phyloP scores from a whole-genome alignment of 1,140 invertebrate genomes.

The Zaprionus taronus region DNA sequence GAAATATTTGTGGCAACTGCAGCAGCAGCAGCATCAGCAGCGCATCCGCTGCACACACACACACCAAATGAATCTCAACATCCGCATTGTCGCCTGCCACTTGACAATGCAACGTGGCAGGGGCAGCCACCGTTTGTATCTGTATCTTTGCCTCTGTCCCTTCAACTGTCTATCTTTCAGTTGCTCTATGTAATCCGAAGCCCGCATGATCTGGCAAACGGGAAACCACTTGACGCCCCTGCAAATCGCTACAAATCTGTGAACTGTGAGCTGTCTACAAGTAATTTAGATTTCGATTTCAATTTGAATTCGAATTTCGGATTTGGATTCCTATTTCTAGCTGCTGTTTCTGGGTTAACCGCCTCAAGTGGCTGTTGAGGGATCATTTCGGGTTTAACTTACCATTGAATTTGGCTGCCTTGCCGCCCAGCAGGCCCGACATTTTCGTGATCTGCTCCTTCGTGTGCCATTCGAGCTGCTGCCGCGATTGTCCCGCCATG shows the following conservation, averaged over 20 bases:
- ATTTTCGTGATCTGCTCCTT: slow-evolving; percentile 84
- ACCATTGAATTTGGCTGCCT: slow-evolving; percentile 86
- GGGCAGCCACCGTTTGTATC: not conserved
- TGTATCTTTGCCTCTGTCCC: not conserved
- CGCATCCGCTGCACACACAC: slow-evolving; percentile 55
- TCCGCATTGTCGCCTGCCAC: slow-evolving; percentile 71
- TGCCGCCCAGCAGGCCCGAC: slow-evolving; percentile 83
- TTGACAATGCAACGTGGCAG: slow-evolving; percentile 43
- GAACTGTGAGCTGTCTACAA: slow-evolving; percentile 32
- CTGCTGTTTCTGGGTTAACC: slow-evolving; percentile 34
- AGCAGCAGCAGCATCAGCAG: slow-evolving; percentile 53
- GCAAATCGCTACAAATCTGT: slow-evolving; percentile 46
- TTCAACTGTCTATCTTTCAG: not conserved
- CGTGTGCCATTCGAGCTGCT: slow-evolving; percentile 74
- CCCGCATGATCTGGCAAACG: slow-evolving; percentile 57
- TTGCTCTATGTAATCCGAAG: slow-evolving; percentile 47
- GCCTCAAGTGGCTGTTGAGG: slow-evolving; percentile 65
- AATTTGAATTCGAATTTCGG: not conserved
- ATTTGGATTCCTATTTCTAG: not conserved
- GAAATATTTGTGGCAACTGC: slow-evolving; percentile 54
- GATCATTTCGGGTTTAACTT: slow-evolving; percentile 58
- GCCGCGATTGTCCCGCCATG: slow-evolving; percentile 79
- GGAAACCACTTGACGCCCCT: slow-evolving; percentile 69
- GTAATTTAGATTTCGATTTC: slow-evolving; percentile 34
- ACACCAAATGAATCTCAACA: slow-evolving; percentile 55